These are phyloP conservation scores for Euura lappo DNA, from an alignment of 1,140 invertebrate genomes.

Conservation along the genomic window DNA sequence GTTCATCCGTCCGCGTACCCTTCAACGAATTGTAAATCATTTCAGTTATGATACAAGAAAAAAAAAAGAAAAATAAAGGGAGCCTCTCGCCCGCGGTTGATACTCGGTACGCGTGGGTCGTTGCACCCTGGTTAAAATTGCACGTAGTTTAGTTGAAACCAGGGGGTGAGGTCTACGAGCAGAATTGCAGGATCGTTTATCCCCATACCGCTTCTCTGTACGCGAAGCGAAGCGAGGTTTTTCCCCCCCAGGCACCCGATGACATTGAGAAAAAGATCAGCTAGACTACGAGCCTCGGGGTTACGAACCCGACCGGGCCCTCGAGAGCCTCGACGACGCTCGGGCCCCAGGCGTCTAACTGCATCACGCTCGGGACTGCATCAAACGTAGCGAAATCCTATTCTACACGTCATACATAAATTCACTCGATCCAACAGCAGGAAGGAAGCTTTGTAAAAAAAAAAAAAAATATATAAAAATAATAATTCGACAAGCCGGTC, in stretches of 20 bases:
- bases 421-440: too few species aligned
- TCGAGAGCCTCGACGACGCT: not conserved
- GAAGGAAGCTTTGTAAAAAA: too few species aligned
- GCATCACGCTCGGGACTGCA: too few species aligned
- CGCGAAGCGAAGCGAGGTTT: conserved; percentile 2
- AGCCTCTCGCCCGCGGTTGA: too few species aligned
- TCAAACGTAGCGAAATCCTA: too few species aligned
- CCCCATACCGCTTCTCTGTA: not conserved
- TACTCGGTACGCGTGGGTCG: conserved; percentile 19
- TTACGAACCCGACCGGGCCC: not conserved
- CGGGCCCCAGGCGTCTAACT: not conserved
- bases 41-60: conserved; percentile 12
- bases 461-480: too few species aligned
- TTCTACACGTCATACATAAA: too few species aligned
- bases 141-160: conserved; percentile 19
- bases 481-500: not conserved
- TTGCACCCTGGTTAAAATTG: conserved; percentile 35
- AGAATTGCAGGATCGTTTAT: not conserved
- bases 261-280: conserved; percentile 24
- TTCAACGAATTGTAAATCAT: too few species aligned
- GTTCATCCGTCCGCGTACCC: too few species aligned
- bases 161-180: conserved; percentile 11
- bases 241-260: conserved; percentile 21
- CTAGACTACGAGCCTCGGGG: not conserved
- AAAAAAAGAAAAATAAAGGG: not conserved